These are phyloP conservation scores for Tenthredo mesomela DNA, from an alignment of 2,888 invertebrate genomes.

Conservation along the genomic window DNA sequence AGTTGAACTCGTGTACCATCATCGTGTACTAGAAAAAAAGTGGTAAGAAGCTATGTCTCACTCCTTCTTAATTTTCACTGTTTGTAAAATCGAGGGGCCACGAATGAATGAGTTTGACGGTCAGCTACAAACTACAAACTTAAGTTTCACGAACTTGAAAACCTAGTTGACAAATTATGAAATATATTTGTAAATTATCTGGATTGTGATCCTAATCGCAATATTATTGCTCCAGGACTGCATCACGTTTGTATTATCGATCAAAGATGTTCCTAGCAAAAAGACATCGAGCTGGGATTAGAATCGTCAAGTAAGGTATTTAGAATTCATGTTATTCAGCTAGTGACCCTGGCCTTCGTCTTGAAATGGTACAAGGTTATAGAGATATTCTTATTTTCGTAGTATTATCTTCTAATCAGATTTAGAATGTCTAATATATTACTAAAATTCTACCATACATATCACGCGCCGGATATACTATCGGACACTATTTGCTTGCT, in stretches of 20 bases:
- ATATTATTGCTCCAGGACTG: neutral
- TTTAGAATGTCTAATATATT: neutral
- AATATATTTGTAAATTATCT: neutral
- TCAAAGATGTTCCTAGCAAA: neutral
- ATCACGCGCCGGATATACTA: neutral
- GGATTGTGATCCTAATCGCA: neutral
- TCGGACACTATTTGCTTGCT: neutral
- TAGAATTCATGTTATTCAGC: conserved; percentile 6
- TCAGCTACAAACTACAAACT: neutral
- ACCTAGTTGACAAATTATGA: neutral
- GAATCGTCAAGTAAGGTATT: neutral
- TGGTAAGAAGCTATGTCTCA: neutral
- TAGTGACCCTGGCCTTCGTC: neutral
- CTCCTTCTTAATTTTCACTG: neutral
- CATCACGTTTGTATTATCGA: neutral
- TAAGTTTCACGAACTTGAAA: neutral
- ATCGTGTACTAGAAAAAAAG: neutral
- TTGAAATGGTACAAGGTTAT: neutral
- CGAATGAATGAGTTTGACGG: neutral
- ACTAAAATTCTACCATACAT: neutral
- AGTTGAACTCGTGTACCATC: neutral
- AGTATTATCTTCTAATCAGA: neutral
- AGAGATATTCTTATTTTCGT: neutral
- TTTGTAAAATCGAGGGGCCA: neutral
- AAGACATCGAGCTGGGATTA: neutral